Evolutionary conservation across 35 echinoderm and acorn worm species (phyloP).

Genomic region (Anneissia japonica): DNA sequence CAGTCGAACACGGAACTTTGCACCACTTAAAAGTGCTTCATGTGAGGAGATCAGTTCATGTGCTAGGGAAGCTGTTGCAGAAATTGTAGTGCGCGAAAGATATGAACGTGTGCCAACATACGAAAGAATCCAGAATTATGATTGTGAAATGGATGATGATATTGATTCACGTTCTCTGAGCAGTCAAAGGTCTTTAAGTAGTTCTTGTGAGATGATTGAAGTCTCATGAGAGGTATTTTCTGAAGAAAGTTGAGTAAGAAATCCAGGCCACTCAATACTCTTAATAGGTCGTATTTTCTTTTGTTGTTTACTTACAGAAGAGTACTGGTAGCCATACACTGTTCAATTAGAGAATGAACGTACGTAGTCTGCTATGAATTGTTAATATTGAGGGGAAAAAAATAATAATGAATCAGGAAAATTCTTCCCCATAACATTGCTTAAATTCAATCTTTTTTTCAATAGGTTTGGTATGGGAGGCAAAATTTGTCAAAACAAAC

Average conservation of each 20-base stretch:
- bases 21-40: slow-evolving; percentile 16
- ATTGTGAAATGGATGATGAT: slow-evolving; percentile 48
- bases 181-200: slow-evolving; percentile 86
- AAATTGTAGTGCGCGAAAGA: slow-evolving; percentile 60
- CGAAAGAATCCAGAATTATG: neutral
- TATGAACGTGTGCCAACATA: neutral
- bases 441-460: neutral
- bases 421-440: neutral
- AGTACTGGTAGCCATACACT: too few species aligned
- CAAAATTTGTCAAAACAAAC: neutral
- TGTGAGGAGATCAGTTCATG: slow-evolving; percentile 91
- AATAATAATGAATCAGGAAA: neutral
- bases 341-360: too few species aligned
- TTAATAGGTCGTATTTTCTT: too few species aligned
- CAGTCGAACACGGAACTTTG: neutral
- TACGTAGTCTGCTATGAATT: too few species aligned
- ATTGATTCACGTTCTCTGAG: slow-evolving; percentile 78
- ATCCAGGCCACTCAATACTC: neutral
- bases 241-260: neutral
- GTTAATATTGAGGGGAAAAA: too few species aligned
- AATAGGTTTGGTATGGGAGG: neutral
- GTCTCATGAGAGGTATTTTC: slow-evolving; percentile 65
- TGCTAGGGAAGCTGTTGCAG: slow-evolving; percentile 78
- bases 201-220: slow-evolving; percentile 99
- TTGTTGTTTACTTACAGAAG: too few species aligned